Conservation (phyloP, 1,140 invertebrate species). For the Neodiprion pinetum region DNA sequence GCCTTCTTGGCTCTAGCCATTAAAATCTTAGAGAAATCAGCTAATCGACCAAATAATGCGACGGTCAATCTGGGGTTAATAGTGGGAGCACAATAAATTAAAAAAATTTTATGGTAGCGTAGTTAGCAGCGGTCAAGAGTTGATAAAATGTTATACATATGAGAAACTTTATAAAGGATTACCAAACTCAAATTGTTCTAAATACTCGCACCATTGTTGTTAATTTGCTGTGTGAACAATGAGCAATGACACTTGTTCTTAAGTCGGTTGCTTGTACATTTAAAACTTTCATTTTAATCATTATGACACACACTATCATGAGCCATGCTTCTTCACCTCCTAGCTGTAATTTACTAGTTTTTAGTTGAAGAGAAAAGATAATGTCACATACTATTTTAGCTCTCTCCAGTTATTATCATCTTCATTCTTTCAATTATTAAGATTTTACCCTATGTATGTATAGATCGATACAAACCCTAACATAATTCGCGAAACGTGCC, state of each 20-base stretch:
- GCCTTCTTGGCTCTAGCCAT: conserved; percentile 58
- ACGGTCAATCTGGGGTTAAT: neutral
- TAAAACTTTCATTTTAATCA: neutral
- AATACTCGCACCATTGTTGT: neutral
- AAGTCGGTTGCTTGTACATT: neutral
- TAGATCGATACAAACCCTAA: neutral
- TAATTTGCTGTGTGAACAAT: neutral
- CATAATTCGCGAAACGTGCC: neutral
- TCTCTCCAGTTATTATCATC: neutral
- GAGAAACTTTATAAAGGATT: neutral
- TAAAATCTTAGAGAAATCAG: conserved; percentile 22
- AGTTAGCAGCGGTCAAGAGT: neutral
- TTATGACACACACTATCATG: neutral
- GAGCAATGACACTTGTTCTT: neutral
- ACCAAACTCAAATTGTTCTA: neutral
- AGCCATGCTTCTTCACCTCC: neutral
- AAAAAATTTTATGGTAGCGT: neutral
- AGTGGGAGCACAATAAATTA: neutral
- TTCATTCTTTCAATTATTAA: neutral
- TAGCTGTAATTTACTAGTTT: neutral
- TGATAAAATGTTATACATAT: neutral
- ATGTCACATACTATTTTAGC: neutral
- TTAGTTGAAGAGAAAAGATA: neutral
- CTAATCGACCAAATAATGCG: neutral
- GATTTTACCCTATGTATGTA: neutral